These are phyloP conservation scores for Riptortus pedestris DNA, from an alignment of 1,140 invertebrate genomes.

Conservation along the genomic window DNA sequence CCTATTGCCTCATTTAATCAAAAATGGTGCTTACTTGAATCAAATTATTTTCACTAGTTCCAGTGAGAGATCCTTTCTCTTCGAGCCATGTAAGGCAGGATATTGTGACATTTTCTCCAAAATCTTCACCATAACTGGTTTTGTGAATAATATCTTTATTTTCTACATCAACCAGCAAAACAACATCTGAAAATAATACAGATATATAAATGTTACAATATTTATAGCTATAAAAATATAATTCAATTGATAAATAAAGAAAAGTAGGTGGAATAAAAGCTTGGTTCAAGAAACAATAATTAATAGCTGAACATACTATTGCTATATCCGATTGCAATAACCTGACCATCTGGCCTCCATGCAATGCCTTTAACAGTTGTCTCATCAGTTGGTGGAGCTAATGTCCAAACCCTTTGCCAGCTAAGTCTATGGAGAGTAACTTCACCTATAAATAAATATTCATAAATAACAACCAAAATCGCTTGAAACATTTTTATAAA, in stretches of 20 bases:
- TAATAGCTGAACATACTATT: constrained; percentile 39
- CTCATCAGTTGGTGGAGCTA: constrained; percentile 62
- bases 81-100: constrained; percentile 45
- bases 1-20: no score
- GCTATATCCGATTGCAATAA: constrained; percentile 62
- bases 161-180: constrained; percentile 75
- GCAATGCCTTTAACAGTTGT: constrained; percentile 56
- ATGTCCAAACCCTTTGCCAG: constrained; percentile 85
- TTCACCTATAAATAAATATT: constrained; percentile 53
- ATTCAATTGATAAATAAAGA: no score
- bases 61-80: constrained; percentile 21
- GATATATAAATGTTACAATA: no score
- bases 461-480: no score
- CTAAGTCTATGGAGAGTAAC: constrained; percentile 76
- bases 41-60: background rate
- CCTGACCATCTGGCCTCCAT: constrained; percentile 92
- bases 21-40: constrained; percentile 18
- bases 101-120: constrained; percentile 36
- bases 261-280: no score
- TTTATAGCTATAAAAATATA: no score
- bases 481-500: no score
- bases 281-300: no score
- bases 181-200: constrained; percentile 39
- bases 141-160: constrained; percentile 70
- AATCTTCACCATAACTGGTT: constrained; percentile 28